Conservation (phyloP, 2,113 vertebrate genomes). For the Psittacula cyanocephala region DNA sequence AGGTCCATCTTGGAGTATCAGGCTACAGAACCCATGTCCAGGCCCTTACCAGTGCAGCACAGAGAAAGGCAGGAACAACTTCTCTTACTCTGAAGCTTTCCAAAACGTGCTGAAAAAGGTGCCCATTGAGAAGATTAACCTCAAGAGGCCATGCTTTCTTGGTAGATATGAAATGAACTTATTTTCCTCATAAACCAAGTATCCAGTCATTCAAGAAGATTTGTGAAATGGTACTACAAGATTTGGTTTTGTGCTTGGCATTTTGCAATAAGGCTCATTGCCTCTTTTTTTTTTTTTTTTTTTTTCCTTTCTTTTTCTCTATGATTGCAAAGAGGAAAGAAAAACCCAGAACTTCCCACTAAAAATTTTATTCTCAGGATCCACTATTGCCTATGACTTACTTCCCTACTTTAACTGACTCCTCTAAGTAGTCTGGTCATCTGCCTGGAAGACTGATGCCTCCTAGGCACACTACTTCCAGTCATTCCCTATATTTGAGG, state of each 20-base stretch:
- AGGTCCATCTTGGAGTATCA: neutral
- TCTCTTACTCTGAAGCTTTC: neutral
- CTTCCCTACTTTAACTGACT: neutral
- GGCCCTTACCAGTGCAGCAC: neutral
- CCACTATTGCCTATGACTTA: neutral
- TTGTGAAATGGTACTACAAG: neutral
- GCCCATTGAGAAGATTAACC: neutral
- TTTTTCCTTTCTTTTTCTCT: neutral
- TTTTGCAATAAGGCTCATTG: neutral
- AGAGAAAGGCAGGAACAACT: neutral
- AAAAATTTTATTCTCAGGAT: neutral
- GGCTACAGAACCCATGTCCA: neutral
- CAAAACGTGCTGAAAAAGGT: neutral
- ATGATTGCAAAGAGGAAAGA: neutral
- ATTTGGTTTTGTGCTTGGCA: neutral
- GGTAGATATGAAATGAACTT: neutral
- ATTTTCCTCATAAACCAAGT: neutral
- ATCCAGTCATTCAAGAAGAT: neutral
- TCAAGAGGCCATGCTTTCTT: neutral
- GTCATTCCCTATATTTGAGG: neutral
- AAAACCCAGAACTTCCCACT: neutral
- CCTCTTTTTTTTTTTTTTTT: neutral
- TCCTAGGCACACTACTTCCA: accelerated
- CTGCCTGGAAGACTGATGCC: neutral
- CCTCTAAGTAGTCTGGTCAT: neutral